Conservation (phyloP, 2,113 vertebrate genomes). For the Embiotoca jacksoni region DNA sequence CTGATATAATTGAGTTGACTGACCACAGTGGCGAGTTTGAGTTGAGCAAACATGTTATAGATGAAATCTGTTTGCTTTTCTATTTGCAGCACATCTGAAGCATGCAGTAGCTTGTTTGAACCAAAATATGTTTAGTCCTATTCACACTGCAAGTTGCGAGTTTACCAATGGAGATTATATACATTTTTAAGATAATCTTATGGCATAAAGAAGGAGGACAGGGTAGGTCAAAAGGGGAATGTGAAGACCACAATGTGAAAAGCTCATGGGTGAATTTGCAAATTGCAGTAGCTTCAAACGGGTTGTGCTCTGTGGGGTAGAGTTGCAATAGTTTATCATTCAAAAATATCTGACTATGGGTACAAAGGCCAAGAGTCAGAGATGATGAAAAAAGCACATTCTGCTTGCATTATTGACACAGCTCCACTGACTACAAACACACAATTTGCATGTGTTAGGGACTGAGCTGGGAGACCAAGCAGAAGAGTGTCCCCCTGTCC, state of each 20-base stretch:
- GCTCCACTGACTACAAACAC: neutral
- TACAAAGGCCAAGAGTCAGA: neutral
- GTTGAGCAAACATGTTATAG: slow-evolving; percentile 50
- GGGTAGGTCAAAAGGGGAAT: too few relatives aligned
- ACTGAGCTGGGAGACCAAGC: neutral
- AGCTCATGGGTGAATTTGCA: neutral
- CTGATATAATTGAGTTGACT: slow-evolving; percentile 51
- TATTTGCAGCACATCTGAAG: slow-evolving; percentile 32
- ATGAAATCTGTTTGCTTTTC: slow-evolving; percentile 54
- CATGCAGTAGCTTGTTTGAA: neutral
- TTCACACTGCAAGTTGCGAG: neutral
- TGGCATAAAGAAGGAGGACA: too few relatives aligned
- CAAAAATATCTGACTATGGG: neutral
- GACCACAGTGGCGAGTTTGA: slow-evolving; percentile 55
- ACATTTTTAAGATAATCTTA: too few relatives aligned
- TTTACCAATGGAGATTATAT: neutral
- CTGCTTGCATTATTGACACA: neutral
- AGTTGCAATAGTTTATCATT: neutral
- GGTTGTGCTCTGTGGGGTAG: neutral
- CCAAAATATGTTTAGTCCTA: neutral
- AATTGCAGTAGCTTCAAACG: neutral
- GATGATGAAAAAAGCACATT: neutral
- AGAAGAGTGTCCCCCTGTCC: neutral
- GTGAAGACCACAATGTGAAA: neutral
- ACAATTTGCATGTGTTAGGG: neutral